Base-by-base conservation (phyloP, 2,797 vertebrate genomes). In the Peromyscus aztecus region DNA sequence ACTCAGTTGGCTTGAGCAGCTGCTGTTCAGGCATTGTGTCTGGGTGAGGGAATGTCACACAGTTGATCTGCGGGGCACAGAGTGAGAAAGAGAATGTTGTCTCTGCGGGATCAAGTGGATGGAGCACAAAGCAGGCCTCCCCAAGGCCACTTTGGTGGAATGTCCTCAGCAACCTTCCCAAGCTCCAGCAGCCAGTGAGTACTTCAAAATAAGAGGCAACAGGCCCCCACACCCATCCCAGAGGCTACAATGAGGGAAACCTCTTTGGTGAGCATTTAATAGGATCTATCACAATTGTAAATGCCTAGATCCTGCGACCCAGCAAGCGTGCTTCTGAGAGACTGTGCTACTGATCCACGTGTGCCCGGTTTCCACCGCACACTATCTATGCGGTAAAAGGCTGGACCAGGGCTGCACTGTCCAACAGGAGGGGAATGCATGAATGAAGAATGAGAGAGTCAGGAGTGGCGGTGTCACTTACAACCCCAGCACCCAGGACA, bases 1-100 rank as follows among this genome's bases (percentile, higher is more conserved):
- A 99, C 95, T 99, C 99, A 0, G 98, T 98, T 9, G 99, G 99
- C 95, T 99, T 99, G 97, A 99, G 98, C 97, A 99, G 99, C 98
- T 99, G 99, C 97, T 99, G 99, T 96, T 99, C 99, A 0, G 99
- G 98, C 99, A 99, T 99, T 85, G 98, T 98, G 23, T 99, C 99
- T 11, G 99, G 99, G 59, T 99, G 98, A 4, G 99, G 99, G 97
- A 99, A 99, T 9, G 99, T 99, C 98, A 99, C 99, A 46, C 99
- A 99, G 98, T 99, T 99, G 98, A 99, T 99, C 99, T 99, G 98
- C 6, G 95, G 57, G 31, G 90, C 67, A 82, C 88, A 82, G 87
- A 69, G 80, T 31, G 91, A 75, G 81, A 59, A 75, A 83, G 34
- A n/a, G n/a, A 57, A 81, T 0, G 1, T 31, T n/a, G 31, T 55